Base-by-base conservation (phyloP, 2,888 invertebrate genomes). In the Tuta absoluta region DNA sequence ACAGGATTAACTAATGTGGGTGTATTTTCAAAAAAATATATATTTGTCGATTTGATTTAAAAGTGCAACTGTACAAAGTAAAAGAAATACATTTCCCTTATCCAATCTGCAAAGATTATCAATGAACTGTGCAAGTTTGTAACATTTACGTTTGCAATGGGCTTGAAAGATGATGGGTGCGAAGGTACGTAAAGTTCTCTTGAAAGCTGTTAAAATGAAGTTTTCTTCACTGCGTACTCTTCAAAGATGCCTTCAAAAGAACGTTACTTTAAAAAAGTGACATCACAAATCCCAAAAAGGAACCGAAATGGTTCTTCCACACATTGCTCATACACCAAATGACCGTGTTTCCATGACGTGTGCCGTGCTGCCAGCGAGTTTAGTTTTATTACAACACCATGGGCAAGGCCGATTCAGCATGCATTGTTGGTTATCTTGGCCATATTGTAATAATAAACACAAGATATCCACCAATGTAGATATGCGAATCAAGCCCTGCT, bases 311-410 rank as follows among this genome's bases (percentile, higher is more conserved):
- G 14, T n/a, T 14, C 41, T 12, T 41, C 41, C 41, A 41, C 41
- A 41, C 19, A 51, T 23, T 21, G 19, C 51, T 21, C 19, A 7
- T 11, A 12, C 19, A 51, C 23, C 21, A 23, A 19, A 63, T 62
- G 63, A 62, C 63, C 66, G 60, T 41, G 62, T 57, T 67, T 19
- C 51, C 23, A 23, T 51, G 23, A 51, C n/a, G 51, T 74, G 70
- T 65, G 57, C 38, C 38, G 69, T 74, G 72, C 41, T 66, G 41
- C 71, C 70, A 72, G 70, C 71, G 66, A 73, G 68, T 73, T 33
- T 8, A 33, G 10, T 33, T 33, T 33, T 33, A 33, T 33, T 33
- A 33, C 33, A 33, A 28, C 28, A 4, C 28, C 28, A 28, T 28
- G 3, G 5, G 28, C 28, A 33, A 33, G 33, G 10, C 4, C 10